Evolutionary conservation across 2,888 invertebrate genomes (phyloP).

Genomic region (Rhyacophila evoluta): DNA sequence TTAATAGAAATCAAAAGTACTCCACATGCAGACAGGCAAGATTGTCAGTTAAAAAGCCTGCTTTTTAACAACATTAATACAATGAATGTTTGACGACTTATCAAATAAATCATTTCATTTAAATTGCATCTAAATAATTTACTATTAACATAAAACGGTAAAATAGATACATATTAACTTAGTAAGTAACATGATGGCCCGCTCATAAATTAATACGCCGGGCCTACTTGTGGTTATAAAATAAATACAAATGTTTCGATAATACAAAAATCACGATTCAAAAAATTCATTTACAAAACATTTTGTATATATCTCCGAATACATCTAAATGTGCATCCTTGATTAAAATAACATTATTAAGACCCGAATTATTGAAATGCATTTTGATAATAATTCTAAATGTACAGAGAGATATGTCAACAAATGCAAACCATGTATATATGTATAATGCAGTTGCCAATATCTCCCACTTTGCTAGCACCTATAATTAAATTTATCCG

Average conservation of each 20-base stretch:
- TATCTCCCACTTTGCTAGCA: background rate
- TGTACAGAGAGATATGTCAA: background rate
- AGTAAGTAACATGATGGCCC: constrained; percentile 40
- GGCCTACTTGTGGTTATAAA: constrained; percentile 32
- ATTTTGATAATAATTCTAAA: background rate
- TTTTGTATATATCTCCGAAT: background rate
- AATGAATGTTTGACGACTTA: constrained; percentile 1
- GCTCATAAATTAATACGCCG: background rate
- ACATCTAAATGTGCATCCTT: background rate
- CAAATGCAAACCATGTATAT: background rate
- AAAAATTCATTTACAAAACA: background rate
- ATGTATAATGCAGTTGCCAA: background rate
- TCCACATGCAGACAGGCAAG: background rate
- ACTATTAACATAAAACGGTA: constrained; percentile 43
- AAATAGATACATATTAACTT: constrained; percentile 31
- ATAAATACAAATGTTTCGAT: background rate
- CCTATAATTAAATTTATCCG: background rate
- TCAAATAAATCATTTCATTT: constrained; percentile 26
- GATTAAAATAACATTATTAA: background rate
- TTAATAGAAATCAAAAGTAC: too few relatives aligned
- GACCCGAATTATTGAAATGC: constrained; percentile 4
- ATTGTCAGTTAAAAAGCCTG: constrained; percentile 20
- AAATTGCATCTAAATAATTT: constrained; percentile 49
- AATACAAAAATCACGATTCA: background rate
- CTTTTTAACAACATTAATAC: background rate